phyloP scores from a whole-genome alignment of 2,888 invertebrate species.

The Philereme transversata region DNA sequence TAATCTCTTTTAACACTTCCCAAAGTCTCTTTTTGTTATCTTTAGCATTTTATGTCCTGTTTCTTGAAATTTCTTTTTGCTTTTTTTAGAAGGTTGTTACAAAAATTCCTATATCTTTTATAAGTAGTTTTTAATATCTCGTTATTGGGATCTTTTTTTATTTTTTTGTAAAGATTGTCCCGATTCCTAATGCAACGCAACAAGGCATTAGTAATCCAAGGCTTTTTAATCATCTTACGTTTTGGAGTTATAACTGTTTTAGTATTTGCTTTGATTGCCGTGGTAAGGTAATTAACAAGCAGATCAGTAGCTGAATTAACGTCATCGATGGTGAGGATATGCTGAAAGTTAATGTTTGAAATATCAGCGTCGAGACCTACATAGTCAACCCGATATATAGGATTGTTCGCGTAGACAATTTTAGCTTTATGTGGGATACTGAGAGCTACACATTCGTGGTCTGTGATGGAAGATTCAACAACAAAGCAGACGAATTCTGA shows the following conservation, averaged over 20 bases:
- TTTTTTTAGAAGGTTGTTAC: slow-evolving; percentile 18
- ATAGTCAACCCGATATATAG: not conserved
- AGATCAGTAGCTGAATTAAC: slow-evolving; percentile 1
- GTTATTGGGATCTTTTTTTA: slow-evolving; percentile 10
- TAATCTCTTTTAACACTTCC: slow-evolving; percentile 15
- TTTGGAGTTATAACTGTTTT: not conserved
- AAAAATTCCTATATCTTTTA: slow-evolving; percentile 23
- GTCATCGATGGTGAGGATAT: not conserved
- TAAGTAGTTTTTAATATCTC: slow-evolving; percentile 12
- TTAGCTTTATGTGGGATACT: not conserved
- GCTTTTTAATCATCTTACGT: not conserved
- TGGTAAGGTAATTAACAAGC: too few species aligned
- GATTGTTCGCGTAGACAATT: too few species aligned
- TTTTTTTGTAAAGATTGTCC: slow-evolving; percentile 15
- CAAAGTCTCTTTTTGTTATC: slow-evolving; percentile 17
- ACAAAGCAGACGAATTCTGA: slow-evolving; percentile 2
- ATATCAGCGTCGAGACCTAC: not conserved
- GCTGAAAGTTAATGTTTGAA: not conserved
- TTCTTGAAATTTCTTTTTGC: slow-evolving; percentile 13
- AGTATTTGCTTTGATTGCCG: not conserved
- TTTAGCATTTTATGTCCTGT: slow-evolving; percentile 11
- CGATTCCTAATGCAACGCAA: slow-evolving; percentile 15
- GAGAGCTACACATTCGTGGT: slow-evolving; percentile 8
- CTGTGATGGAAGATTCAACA: slow-evolving; percentile 2
- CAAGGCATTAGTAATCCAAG: slow-evolving; percentile 4